Base-by-base conservation (phyloP, 37 sponge, comb jelly and placozoan species). In the Axinella damicornis region DNA sequence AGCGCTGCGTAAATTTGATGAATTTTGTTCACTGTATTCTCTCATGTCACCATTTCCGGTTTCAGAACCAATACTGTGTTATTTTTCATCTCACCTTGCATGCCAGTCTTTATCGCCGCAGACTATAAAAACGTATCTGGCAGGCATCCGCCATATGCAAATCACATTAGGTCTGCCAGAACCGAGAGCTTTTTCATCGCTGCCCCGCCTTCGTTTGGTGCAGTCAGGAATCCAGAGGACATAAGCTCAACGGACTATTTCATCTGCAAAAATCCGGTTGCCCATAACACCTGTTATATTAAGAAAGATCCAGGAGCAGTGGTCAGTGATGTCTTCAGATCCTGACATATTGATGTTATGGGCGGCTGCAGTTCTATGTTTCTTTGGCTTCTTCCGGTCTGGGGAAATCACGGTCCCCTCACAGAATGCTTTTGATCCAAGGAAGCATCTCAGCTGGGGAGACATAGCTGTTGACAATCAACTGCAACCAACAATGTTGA, bases 101-200 rank as follows among this genome's bases (percentile, higher is more conserved):
- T 9, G 6, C 5, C 27, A 92, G 39, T 46, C 52, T n/a, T 59
- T 88, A 21, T 40, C 78, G 0, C 82, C 74, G 19, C 80, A 58
- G 22, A 83, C 81, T 37, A 87, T 87, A 5, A 92, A 92, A 71
- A 65, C 66, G 2, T 92, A 92, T 53, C 53, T 87, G 34, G 72
- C 92, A 54, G 88, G 74, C 5, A 69, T 92, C 22, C 36, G 92
- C 11, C 30, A 78, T 52, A 46, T 69, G 18, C 88, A 92, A 22
- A 65, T 87, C 31, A 28, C 53, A 38, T 16, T 52, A 35, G 92
- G 92, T 24, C 15, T 78, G 4, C 86, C 82, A 0, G 81, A 85
- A 1, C 86, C 91, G 36, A 62, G 69, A 24, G 27, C 58, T 11
- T 59, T 57, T 28, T 87, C 89, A 20, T 55, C 74, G 11, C 61